Evolutionary conservation across 2,113 vertebrate genomes (phyloP).

Genomic region (Tapirus terrestris): DNA sequence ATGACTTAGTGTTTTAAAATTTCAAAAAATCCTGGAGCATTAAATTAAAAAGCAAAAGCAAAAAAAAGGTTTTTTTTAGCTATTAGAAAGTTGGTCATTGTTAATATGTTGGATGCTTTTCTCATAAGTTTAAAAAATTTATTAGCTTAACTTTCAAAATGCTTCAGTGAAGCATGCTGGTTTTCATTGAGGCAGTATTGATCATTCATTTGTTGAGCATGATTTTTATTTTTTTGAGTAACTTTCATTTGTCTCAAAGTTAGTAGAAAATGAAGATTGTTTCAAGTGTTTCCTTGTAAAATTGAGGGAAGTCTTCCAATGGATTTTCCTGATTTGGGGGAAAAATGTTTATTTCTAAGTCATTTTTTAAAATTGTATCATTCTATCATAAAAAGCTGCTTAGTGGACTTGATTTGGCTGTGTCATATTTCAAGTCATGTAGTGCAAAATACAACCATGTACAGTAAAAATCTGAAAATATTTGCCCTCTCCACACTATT

Average conservation of each 20-base stretch:
- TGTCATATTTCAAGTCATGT: background rate
- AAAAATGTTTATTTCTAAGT: background rate
- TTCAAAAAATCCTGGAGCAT: background rate
- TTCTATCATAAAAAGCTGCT: background rate
- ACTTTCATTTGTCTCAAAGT: slow-evolving; percentile 22
- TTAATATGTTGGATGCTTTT: background rate
- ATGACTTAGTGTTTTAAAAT: slow-evolving; percentile 22
- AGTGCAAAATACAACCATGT: background rate
- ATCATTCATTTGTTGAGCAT: background rate
- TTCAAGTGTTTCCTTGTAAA: background rate
- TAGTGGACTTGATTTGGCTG: slow-evolving; percentile 1
- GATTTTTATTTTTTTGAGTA: background rate
- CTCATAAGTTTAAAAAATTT: background rate
- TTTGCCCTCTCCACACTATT: background rate
- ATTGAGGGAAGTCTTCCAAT: background rate
- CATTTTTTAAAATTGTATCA: background rate
- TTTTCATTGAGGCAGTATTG: background rate
- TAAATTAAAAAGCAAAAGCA: background rate
- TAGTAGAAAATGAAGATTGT: slow-evolving; percentile 26
- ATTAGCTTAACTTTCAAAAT: background rate
- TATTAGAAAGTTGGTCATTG: slow-evolving; percentile 22
- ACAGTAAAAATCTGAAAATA: background rate
- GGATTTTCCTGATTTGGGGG: background rate
- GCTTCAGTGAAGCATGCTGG: background rate
- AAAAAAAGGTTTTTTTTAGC: background rate